A percentile compares a stretch with the other conserved stretches of the same genome.
These are phyloP conservation scores for Forbesichthys agassizii DNA, from an alignment of 2,113 vertebrate species.

Conservation along the genomic window DNA sequence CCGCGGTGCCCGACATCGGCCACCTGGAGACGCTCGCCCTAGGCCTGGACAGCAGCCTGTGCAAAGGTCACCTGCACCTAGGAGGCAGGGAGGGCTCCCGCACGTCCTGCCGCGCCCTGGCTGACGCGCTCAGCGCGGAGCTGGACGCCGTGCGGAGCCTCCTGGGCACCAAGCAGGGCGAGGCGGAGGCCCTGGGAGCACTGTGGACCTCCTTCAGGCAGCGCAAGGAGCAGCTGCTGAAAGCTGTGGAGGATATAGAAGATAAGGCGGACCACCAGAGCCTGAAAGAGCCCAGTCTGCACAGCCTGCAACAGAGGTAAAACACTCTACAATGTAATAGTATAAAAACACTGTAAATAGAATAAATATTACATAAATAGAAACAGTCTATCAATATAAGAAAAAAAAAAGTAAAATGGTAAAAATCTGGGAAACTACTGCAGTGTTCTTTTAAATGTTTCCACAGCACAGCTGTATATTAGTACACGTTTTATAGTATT, in stretches of 20 bases:
- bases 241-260: constrained; percentile 89
- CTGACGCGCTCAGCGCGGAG: constrained; percentile 82
- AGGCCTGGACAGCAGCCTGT: constrained; percentile 84
- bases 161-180: constrained; percentile 89
- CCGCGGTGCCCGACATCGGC: constrained; percentile 76
- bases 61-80: constrained; percentile 89
- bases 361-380: too few species aligned
- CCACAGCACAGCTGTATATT: too few species aligned
- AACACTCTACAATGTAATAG: too few species aligned
- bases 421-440: too few species aligned
- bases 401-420: too few species aligned
- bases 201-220: constrained; percentile 84
- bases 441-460: too few species aligned
- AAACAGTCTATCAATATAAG: too few species aligned
- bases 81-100: constrained; percentile 75
- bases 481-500: too few species aligned
- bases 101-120: constrained; percentile 84
- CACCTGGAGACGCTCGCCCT: constrained; percentile 81
- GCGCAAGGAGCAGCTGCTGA: constrained; percentile 86
- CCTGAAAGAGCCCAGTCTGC: constrained; percentile 83
- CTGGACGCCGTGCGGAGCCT: constrained; percentile 86
- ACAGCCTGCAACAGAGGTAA: constrained; percentile 90
- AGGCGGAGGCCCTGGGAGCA: constrained; percentile 87
- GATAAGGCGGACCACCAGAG: constrained; percentile 86
- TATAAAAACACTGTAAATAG: too few species aligned